Evolutionary conservation across 1,140 invertebrate species (phyloP).

Genomic region (Pygmarrhopalites habei): DNA sequence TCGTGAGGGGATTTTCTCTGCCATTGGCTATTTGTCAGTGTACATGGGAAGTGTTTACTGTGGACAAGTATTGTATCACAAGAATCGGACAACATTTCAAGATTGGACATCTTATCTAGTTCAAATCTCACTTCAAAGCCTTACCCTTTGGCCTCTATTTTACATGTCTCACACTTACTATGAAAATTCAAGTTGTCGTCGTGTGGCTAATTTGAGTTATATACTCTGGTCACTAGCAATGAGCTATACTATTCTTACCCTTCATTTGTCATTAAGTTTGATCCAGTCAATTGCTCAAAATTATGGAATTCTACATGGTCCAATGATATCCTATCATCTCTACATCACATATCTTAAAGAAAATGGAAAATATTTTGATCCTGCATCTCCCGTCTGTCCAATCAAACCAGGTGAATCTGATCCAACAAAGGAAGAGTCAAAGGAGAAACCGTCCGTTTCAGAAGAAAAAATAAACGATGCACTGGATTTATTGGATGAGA

Average conservation of each 20-base stretch:
- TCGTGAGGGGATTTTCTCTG: constrained; percentile 78
- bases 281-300: constrained; percentile 15
- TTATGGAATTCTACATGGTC: constrained; percentile 30
- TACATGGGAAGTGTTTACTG: constrained; percentile 67
- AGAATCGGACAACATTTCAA: constrained; percentile 40
- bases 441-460: neutral
- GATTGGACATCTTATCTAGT: constrained; percentile 41
- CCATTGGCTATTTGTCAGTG: constrained; percentile 71
- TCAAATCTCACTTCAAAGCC: constrained; percentile 45
- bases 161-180: constrained; percentile 46
- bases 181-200: constrained; percentile 53
- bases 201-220: constrained; percentile 69
- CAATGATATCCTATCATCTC: constrained; percentile 31
- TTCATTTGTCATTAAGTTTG: constrained; percentile 15
- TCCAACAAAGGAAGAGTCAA: neutral
- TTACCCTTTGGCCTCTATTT: constrained; percentile 48
- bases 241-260: constrained; percentile 27
- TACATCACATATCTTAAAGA: constrained; percentile 10
- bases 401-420: neutral
- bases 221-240: constrained; percentile 60
- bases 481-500: neutral
- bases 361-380: constrained; percentile 13
- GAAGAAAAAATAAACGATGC: too few relatives aligned
- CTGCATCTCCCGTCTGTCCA: neutral
- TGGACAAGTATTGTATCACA: constrained; percentile 52